phyloP scores from a whole-genome alignment of 2,888 invertebrate genomes.

The Cataglyphis rosenhaueri region DNA sequence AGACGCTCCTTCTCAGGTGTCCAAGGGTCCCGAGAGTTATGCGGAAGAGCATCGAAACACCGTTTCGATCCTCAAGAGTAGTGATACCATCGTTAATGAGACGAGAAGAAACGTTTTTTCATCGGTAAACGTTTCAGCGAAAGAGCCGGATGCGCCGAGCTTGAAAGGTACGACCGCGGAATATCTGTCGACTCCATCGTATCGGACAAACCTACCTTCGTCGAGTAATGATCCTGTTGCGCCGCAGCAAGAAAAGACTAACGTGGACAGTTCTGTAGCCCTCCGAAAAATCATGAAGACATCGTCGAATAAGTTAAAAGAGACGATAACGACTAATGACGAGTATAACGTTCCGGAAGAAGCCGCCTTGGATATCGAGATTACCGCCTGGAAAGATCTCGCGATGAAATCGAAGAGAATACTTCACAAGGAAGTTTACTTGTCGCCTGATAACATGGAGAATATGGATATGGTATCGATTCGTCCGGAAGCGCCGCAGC shows the following conservation, averaged over 20 bases:
- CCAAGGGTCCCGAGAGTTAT: neutral
- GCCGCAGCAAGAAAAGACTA: neutral
- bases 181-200: constrained; percentile 19
- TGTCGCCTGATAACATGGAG: neutral
- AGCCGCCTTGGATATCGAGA: constrained; percentile 62
- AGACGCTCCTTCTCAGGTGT: neutral
- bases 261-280: neutral
- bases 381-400: constrained; percentile 75
- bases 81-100: neutral
- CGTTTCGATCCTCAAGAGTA: neutral
- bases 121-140: neutral
- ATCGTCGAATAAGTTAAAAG: constrained; percentile 8
- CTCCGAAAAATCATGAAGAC: constrained; percentile 24
- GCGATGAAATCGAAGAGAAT: constrained; percentile 64
- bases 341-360: constrained; percentile 69
- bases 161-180: constrained; percentile 6
- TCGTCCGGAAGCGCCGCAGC: constrained; percentile 77
- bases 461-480: constrained; percentile 67
- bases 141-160: neutral
- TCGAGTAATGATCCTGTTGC: neutral
- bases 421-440: neutral
- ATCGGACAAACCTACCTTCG: neutral
- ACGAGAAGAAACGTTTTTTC: neutral
- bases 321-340: constrained; percentile 46
- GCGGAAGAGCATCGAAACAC: constrained; percentile 8